Percentiles rank a stretch among this genome's conserved stretches.
Evolutionary conservation across 2,113 vertebrate genomes (phyloP).

Genomic region (Urocolius indicus): DNA sequence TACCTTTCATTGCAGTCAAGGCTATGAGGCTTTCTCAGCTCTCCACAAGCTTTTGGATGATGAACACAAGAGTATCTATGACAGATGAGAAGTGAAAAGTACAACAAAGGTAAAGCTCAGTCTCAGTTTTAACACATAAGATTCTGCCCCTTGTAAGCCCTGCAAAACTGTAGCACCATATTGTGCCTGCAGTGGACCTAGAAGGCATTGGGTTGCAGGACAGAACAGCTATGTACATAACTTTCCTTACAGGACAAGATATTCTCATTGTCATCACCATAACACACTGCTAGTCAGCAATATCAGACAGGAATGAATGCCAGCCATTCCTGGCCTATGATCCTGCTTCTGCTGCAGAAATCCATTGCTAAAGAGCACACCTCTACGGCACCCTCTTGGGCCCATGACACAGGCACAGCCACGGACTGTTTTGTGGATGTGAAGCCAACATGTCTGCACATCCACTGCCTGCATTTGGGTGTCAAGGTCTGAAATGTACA

Average conservation of each 20-base stretch:
- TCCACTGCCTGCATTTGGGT: background rate
- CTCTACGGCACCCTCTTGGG: background rate
- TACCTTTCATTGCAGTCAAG: background rate
- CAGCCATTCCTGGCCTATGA: background rate
- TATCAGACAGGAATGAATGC: background rate
- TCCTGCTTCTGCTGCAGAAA: background rate
- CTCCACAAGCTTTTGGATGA: background rate
- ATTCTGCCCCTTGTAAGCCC: background rate
- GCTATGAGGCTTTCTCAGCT: background rate
- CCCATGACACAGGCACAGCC: background rate
- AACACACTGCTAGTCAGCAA: background rate
- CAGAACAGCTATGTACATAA: background rate
- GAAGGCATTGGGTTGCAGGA: background rate
- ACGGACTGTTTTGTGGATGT: fast-evolving
- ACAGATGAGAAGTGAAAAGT: background rate
- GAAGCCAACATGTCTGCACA: background rate
- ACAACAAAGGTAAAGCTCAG: background rate
- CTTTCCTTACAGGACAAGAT: background rate
- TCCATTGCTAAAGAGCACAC: background rate
- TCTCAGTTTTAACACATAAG: background rate
- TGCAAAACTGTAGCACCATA: background rate
- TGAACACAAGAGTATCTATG: background rate
- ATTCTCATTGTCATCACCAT: background rate
- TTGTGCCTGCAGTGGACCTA: background rate
- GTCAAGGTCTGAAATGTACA: background rate